phyloP scores from a whole-genome alignment of 2,797 vertebrate species.

The Dermochelys coriacea region DNA sequence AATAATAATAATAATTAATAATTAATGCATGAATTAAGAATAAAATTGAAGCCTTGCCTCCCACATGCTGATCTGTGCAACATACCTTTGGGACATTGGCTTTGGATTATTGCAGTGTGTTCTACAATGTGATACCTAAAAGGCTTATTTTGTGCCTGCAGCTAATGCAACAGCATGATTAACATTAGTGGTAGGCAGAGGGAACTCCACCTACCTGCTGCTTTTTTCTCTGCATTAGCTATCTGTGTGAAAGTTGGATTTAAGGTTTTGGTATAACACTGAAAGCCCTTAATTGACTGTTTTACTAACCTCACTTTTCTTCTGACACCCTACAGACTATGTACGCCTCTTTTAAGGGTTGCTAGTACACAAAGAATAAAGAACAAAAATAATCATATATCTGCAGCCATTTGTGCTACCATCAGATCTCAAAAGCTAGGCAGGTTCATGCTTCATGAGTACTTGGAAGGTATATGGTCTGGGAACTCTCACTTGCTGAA shows the following conservation, averaged over 20 bases:
- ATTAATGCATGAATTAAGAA: neutral
- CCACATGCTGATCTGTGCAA: neutral
- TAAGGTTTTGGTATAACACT: neutral
- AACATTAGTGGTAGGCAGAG: neutral
- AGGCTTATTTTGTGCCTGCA: neutral
- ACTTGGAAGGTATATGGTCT: neutral
- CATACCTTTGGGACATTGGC: neutral
- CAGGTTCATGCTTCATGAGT: neutral
- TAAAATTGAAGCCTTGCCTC: neutral
- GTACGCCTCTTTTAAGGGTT: neutral
- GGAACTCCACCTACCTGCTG: neutral
- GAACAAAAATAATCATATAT: neutral
- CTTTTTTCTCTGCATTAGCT: neutral
- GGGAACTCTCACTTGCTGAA: neutral
- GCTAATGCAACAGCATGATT: neutral
- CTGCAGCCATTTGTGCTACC: neutral
- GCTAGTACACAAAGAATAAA: neutral
- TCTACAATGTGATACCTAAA: neutral
- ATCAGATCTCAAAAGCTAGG: neutral
- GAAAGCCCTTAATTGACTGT: slow-evolving; percentile 11
- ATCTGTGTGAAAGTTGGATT: neutral
- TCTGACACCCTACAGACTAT: neutral
- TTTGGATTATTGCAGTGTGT: neutral
- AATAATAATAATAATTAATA: neutral
- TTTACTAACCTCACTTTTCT: slow-evolving; percentile 2